These are phyloP conservation scores for Celastrina argiolus DNA, from an alignment of 2,888 invertebrate species.

Conservation along the genomic window DNA sequence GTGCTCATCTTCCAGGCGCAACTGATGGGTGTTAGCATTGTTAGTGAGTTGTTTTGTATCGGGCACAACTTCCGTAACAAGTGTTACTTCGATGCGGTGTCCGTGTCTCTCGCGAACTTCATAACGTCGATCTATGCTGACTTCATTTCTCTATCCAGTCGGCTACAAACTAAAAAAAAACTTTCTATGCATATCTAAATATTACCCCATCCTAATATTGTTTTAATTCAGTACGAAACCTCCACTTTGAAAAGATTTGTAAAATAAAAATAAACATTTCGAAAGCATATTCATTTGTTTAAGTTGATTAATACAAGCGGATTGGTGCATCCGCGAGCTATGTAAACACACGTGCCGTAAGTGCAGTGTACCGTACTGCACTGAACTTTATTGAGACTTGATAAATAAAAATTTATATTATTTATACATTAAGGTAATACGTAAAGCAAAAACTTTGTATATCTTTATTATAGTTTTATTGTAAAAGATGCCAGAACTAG, in stretches of 20 bases:
- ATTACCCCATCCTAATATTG: not conserved
- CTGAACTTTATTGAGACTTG: conserved; percentile 2
- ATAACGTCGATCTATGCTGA: conserved; percentile 87
- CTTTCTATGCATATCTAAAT: not conserved
- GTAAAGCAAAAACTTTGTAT: too few relatives aligned
- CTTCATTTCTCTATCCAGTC: conserved; percentile 84
- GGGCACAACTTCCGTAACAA: conserved; percentile 85
- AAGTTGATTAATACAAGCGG: conserved; percentile 39
- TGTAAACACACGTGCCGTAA: conserved; percentile 7
- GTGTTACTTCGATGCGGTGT: conserved; percentile 84
- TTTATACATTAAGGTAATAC: too few relatives aligned
- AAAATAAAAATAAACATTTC: not conserved
- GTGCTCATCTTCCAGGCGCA: conserved; percentile 85
- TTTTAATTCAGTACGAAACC: not conserved
- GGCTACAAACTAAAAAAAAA: conserved; percentile 61
- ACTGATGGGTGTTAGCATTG: conserved; percentile 84
- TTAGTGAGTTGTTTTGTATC: too few relatives aligned
- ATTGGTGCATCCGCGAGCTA: conserved; percentile 30
- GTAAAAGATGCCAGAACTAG: too few relatives aligned
- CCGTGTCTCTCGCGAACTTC: conserved; percentile 84
- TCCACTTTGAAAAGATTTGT: not conserved
- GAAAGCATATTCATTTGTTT: conserved; percentile 24
- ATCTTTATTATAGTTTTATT: too few relatives aligned
- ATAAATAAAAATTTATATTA: not conserved
- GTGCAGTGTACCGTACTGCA: not conserved